These are phyloP conservation scores for Dicycla oo DNA, from an alignment of 2,888 invertebrate genomes.

Conservation along the genomic window DNA sequence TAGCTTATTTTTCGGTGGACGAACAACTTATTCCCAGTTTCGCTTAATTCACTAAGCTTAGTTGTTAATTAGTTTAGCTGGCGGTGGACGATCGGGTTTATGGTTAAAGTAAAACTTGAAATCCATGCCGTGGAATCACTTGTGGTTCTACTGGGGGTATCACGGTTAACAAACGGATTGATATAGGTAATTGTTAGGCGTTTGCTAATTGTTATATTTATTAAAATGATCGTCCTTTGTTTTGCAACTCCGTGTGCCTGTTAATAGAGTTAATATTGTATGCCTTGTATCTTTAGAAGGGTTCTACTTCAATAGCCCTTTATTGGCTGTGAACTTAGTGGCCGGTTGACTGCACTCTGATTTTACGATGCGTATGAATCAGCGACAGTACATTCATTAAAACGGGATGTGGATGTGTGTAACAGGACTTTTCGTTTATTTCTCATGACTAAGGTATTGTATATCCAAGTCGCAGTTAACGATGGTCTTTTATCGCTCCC, in stretches of 20 bases:
- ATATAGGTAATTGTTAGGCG: slow-evolving; percentile 62
- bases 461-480: slow-evolving; percentile 56
- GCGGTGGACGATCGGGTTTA: no score
- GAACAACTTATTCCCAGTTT: no score
- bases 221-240: slow-evolving; percentile 40
- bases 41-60: no score
- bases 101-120: no score
- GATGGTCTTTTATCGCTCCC: slow-evolving; percentile 48
- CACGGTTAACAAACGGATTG: no score
- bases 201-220: slow-evolving; percentile 66
- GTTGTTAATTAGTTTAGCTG: no score
- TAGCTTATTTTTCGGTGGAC: no score
- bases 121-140: no score
- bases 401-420: slow-evolving; percentile 74
- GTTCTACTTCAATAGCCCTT: slow-evolving; percentile 61
- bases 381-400: slow-evolving; percentile 80
- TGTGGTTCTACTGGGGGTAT: no score
- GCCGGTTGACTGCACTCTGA: slow-evolving; percentile 78
- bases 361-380: slow-evolving; percentile 83
- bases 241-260: slow-evolving; percentile 19
- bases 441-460: slow-evolving; percentile 75
- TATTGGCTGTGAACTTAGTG: slow-evolving; percentile 74
- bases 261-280: slow-evolving; percentile 47
- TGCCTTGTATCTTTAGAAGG: slow-evolving; percentile 35
- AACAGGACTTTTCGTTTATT: slow-evolving; percentile 71